Evolutionary conservation across 2,113 vertebrate species (phyloP), one percentile per base, ranked within the genome.

Genomic region (Pelecanus crispus): DNA sequence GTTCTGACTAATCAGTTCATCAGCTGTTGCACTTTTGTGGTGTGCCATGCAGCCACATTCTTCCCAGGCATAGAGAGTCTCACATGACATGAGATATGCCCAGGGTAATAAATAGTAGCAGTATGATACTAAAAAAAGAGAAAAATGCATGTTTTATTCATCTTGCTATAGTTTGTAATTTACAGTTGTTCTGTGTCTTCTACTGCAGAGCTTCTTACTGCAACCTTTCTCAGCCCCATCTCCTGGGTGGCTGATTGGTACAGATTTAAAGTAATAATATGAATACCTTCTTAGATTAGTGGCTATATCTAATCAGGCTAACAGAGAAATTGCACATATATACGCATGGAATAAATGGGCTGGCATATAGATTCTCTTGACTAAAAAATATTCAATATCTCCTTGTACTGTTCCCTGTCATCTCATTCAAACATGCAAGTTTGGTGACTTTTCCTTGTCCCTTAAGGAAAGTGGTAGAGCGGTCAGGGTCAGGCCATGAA

Each of bases 401-500:
- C 25, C 50, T 62, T 88, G 52, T 74, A 16, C n/a, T 55, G 2
- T 47, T 67, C 17, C 12, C 16, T 72, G 19, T 38, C 11, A 28
- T 52, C 32, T 40, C 16, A 6, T 40, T 58, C 3, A 1, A 47
- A n/a, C 5, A 1, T 5, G 13, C 11, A 26, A 12, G 6, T 31
- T 31, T 34, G 12, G 59, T 10, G n/a, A 13, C 29, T 47, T 58
- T 40, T 15, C 21, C 20, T 25, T 74, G 11, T 78, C 17, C n/a
- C 15, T 17, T 28, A 25, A 32, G 47, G 34, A 28, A 28, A 24
- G 22, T 0, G 0, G 13, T 53, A 15, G 13, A 2, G 1, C 1
- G 2, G 8, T 26, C 40, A 26, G 49, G 8, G 25, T 50, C 28
- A 49, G 62, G 56, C 40, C 49, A 19, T 18, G n/a, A 74, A 11